These are phyloP conservation scores for Rhinatrema bivittatum DNA, from an alignment of 2,797 vertebrate species.

Conservation along the genomic window DNA sequence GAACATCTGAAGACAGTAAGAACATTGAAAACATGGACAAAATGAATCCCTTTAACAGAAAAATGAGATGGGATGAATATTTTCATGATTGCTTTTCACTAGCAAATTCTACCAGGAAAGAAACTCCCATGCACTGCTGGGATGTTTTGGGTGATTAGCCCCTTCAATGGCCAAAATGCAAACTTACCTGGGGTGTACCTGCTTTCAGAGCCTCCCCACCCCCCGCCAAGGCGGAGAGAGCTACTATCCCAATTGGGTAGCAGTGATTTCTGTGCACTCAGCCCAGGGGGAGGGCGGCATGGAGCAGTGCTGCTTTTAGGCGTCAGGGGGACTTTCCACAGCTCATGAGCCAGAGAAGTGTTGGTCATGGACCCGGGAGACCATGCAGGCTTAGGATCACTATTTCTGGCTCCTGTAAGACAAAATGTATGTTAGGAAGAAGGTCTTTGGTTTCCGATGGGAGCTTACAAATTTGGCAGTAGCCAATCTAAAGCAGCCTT, in stretches of 20 bases:
- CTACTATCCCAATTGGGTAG: constrained; percentile 81
- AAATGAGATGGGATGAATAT: too few relatives aligned
- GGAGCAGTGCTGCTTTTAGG: constrained; percentile 89
- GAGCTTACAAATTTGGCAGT: too few relatives aligned
- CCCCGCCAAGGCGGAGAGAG: constrained; percentile 73
- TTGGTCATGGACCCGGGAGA: constrained; percentile 89
- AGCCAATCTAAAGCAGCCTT: too few relatives aligned
- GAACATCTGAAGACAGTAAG: too few relatives aligned
- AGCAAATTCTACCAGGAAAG: too few relatives aligned
- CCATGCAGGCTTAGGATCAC: constrained; percentile 92
- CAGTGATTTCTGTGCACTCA: constrained; percentile 88
- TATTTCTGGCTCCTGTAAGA: constrained; percentile 80
- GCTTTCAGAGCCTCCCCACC: constrained; percentile 83
- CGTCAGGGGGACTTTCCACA: constrained; percentile 98
- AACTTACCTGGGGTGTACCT: constrained; percentile 92
- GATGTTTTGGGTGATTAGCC: too few relatives aligned
- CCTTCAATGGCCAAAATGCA: too few relatives aligned
- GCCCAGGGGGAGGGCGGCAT: constrained; percentile 91
- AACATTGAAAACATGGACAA: too few relatives aligned
- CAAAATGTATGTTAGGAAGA: neutral
- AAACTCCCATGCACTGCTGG: too few relatives aligned
- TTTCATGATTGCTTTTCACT: too few relatives aligned
- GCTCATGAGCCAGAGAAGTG: constrained; percentile 96
- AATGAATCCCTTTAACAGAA: too few relatives aligned
- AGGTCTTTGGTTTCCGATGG: too few relatives aligned